A percentile compares a stretch with the other conserved stretches of the same genome.
phyloP scores from a whole-genome alignment of 2,113 vertebrate species.

The Paralichthys olivaceus region DNA sequence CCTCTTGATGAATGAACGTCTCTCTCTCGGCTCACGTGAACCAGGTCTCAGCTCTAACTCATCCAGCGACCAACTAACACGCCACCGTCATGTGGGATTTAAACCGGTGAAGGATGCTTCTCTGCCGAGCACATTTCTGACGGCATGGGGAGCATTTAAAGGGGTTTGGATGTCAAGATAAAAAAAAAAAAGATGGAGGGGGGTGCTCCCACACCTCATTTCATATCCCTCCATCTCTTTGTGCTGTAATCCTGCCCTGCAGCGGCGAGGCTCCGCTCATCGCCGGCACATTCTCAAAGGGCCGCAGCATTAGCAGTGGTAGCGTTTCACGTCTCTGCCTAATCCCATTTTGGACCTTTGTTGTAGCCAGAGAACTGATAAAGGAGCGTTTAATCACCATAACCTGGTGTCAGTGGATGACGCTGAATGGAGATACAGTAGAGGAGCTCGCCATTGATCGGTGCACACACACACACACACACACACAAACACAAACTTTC shows the following conservation, averaged over 20 bases:
- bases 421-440: slow-evolving; percentile 36
- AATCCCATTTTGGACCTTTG: slow-evolving; percentile 74
- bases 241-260: slow-evolving; percentile 73
- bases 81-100: slow-evolving; percentile 23
- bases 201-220: slow-evolving; percentile 46
- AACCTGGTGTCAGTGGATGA: slow-evolving; percentile 46
- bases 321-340: slow-evolving; percentile 59
- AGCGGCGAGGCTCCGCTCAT: slow-evolving; percentile 48
- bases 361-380: slow-evolving; percentile 54
- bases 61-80: slow-evolving; percentile 28
- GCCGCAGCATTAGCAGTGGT: slow-evolving; percentile 57
- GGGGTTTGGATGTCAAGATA: slow-evolving; percentile 50
- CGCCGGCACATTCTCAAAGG: slow-evolving; percentile 70
- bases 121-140: not conserved
- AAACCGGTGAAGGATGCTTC: slow-evolving; percentile 10
- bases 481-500: slow-evolving; percentile 11
- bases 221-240: slow-evolving; percentile 74
- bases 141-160: slow-evolving; percentile 43
- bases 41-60: slow-evolving; percentile 37
- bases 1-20: slow-evolving; percentile 66
- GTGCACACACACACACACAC: not conserved
- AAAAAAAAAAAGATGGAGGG: slow-evolving; percentile 33
- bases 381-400: slow-evolving; percentile 60
- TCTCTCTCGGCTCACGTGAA: slow-evolving; percentile 26
- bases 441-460: slow-evolving; percentile 39